phyloP scores from a whole-genome alignment of 2,888 invertebrate species.

The Hanleya hanleyi region DNA sequence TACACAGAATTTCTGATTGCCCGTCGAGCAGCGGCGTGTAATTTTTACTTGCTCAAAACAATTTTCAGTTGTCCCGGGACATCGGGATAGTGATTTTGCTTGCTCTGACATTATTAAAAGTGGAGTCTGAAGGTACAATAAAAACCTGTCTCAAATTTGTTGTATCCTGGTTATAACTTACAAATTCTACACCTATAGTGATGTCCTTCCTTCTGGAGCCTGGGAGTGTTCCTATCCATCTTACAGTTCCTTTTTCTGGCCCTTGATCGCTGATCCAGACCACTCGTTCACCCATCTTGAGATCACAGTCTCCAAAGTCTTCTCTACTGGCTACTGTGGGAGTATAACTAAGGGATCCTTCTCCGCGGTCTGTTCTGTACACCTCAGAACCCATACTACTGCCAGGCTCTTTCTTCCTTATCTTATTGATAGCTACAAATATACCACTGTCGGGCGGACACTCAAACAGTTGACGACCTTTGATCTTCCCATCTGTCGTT shows the following conservation, averaged over 20 bases:
- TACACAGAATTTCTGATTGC: too few relatives aligned
- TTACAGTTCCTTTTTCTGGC: constrained; percentile 75
- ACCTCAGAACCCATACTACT: background rate
- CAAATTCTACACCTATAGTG: constrained; percentile 77
- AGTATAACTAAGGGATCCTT: background rate
- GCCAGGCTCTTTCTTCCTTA: constrained; percentile 33
- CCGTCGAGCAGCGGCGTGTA: too few relatives aligned
- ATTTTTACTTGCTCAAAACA: too few relatives aligned
- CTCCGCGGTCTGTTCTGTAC: background rate
- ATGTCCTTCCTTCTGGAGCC: constrained; percentile 73
- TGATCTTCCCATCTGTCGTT: constrained; percentile 53
- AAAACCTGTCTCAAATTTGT: too few relatives aligned
- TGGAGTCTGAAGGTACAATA: too few relatives aligned
- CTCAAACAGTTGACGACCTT: constrained; percentile 49
- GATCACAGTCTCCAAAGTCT: constrained; percentile 24
- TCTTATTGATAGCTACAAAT: constrained; percentile 55
- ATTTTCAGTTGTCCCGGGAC: too few relatives aligned
- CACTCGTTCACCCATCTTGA: constrained; percentile 75
- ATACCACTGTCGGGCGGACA: constrained; percentile 50
- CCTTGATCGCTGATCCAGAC: constrained; percentile 76
- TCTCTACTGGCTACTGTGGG: too few relatives aligned
- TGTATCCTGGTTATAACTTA: too few relatives aligned
- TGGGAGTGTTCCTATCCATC: constrained; percentile 76
- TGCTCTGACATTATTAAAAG: too few relatives aligned
- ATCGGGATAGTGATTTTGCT: too few relatives aligned